Evolutionary conservation across 2,888 invertebrate genomes (phyloP), one percentile per base, ranked within the genome.

Genomic region (Pheosia tremula): DNA sequence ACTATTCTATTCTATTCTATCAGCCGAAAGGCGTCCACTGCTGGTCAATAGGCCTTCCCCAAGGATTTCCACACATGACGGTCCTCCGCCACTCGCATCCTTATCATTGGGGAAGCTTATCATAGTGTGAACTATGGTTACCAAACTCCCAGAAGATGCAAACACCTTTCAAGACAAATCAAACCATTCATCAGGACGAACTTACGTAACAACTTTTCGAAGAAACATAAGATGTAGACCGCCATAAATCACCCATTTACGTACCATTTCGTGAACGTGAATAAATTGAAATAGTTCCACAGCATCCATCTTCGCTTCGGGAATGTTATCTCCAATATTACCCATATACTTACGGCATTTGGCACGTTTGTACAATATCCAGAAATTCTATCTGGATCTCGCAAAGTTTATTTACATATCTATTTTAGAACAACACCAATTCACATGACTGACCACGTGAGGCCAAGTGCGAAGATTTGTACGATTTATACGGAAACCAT

Each of bases 321-420:
- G 9, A 11, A 10, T 37, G 53, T 53, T 37, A 53, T 53, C 53
- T 11, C 10, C 11, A 3, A 36, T 10, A 39, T 54, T n/a, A 55
- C 24, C 24, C 2, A 24, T 24, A 24, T 24, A 24, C 13, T 11
- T 55, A 55, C 53, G 53, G n/a, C 55, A 39, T 55, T 55, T 55
- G 55, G 55, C 55, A 55, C 55, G 55, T 39, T 55, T 13, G 2
- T 38, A 24, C 55, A 55, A 55, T 39, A 55, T 55, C 39, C 7
- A n/a, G 55, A 7, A 55, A 53, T 55, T 39, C 10, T 8, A 55
- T 7, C n/a, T n/a, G 6, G 13, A 55, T 55, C 55, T 13, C 5
- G 36, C 39, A 39, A n/a, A 39, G 55, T 55, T 55, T 55, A 39
- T 55, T 38, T 55, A 55, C 38, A 13, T 39, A 55, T 11, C 55